phyloP scores from a whole-genome alignment of 2,888 invertebrate species.

The Catocala sponsa region DNA sequence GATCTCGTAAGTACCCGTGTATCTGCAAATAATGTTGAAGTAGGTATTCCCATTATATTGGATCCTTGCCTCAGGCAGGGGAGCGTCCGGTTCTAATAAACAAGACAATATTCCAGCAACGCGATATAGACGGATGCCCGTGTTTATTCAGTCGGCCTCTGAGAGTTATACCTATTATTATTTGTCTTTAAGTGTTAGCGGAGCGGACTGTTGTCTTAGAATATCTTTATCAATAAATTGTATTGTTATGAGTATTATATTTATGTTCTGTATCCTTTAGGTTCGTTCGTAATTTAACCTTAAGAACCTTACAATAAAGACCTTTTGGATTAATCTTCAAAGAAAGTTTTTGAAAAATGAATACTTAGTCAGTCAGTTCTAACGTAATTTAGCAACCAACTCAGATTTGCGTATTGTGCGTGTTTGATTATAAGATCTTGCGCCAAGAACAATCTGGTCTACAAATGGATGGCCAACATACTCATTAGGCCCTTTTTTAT shows the following conservation, averaged over 20 bases:
- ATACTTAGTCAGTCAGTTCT: too few relatives aligned
- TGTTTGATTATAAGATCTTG: too few relatives aligned
- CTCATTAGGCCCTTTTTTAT: too few relatives aligned
- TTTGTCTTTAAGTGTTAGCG: constrained; percentile 56
- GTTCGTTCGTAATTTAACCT: too few relatives aligned
- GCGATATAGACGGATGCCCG: constrained; percentile 63
- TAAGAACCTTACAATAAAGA: too few relatives aligned
- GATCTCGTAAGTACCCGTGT: constrained; percentile 78
- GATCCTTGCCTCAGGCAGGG: constrained; percentile 81
- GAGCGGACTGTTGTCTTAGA: constrained; percentile 54
- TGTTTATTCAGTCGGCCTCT: constrained; percentile 68
- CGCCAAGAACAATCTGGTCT: too few relatives aligned
- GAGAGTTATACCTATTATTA: constrained; percentile 60
- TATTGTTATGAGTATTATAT: constrained; percentile 18
- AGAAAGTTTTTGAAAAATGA: too few relatives aligned
- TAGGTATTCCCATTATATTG: constrained; percentile 85
- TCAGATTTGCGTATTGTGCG: too few relatives aligned
- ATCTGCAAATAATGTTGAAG: constrained; percentile 86
- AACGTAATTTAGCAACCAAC: too few relatives aligned
- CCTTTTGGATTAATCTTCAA: too few relatives aligned
- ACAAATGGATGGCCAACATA: too few relatives aligned
- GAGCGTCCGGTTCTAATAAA: constrained; percentile 83
- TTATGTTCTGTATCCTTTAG: too few relatives aligned
- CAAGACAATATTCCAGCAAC: constrained; percentile 78
- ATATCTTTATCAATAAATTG: constrained; percentile 41